These are phyloP conservation scores for Tipula helvola DNA, from an alignment of 2,888 invertebrate genomes.

Conservation along the genomic window DNA sequence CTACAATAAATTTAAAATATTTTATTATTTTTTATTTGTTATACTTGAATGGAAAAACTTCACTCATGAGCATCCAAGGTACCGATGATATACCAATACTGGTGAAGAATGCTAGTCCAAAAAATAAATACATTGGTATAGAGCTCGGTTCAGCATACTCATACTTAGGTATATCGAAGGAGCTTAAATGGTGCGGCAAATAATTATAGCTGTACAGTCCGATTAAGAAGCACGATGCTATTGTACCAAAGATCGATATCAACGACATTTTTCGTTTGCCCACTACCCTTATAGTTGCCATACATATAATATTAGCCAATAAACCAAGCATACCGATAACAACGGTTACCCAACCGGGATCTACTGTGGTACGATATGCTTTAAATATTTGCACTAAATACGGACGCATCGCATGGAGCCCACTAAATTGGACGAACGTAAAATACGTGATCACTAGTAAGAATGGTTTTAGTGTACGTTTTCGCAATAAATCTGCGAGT, in stretches of 20 bases:
- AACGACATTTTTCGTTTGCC: slow-evolving; percentile 41
- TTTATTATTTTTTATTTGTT: background rate
- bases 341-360: slow-evolving; percentile 39
- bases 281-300: slow-evolving; percentile 33
- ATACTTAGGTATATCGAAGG: slow-evolving; percentile 28
- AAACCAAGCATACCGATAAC: slow-evolving; percentile 39
- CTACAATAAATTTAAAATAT: background rate
- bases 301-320: slow-evolving; percentile 34
- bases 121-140: slow-evolving; percentile 26
- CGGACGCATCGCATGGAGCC: slow-evolving; percentile 39
- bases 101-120: slow-evolving; percentile 17
- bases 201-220: slow-evolving; percentile 34
- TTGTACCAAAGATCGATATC: slow-evolving; percentile 35
- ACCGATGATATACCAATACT: slow-evolving; percentile 32
- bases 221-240: slow-evolving; percentile 32
- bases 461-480: slow-evolving; percentile 42
- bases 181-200: slow-evolving; percentile 34
- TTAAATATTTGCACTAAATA: slow-evolving; percentile 44
- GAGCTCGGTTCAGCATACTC: slow-evolving; percentile 8
- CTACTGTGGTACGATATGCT: slow-evolving; percentile 26
- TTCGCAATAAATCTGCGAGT: slow-evolving; percentile 34
- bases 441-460: slow-evolving; percentile 41
- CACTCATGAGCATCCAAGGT: slow-evolving; percentile 44
- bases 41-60: slow-evolving; percentile 46
- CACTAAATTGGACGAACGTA: slow-evolving; percentile 41